Base-by-base conservation (phyloP, 1,140 invertebrate genomes). In the Drosophila jambulina region DNA sequence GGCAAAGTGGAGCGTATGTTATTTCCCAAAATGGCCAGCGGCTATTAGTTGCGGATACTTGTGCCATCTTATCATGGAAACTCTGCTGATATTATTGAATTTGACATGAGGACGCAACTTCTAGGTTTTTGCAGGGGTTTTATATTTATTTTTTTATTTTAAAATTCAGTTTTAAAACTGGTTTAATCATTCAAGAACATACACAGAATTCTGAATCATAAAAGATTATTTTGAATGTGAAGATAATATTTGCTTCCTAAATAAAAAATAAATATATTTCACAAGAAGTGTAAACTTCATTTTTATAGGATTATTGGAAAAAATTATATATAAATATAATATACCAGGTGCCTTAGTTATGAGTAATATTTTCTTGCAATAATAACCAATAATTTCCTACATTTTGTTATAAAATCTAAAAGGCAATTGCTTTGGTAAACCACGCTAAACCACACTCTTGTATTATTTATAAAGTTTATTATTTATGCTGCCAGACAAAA, bases 1-100 rank as follows among this genome's bases (percentile, higher is more conserved):
- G 27, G 46, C 58, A 56, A 64, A 75, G 43, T 63, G 59, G 38
- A 75, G 58, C 53, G 57, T 54, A 64, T 36, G 46, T 71, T 60
- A 63, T 72, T 64, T 56, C 38, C 27, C 36, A 36, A 34, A 38
- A 19, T 43, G 48, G 48, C 62, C 67, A 34, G 8, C 34, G 63
- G 67, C 67, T 69, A 51, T 69, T 68, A 53, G 49, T 21, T 29
- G 29, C 48, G 23, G 12, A 54, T 19, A n/a, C 23, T 29, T 51
- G 21, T 27, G 19, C 34, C 53, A n/a, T 29, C 21, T 23, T 56
- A 63, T 63, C 48, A 23, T 6, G 21, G 13, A 38, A 56, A 56
- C 53, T 38, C 34, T 17, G 9, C 15, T 56, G 8, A n/a, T 56
- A 34, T 54, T 63, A 63, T 63, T 63, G 48, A 63, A 63, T 63